Evolutionary conservation across 2,797 vertebrate genomes (phyloP), one percentile per base, ranked within the genome.

Genomic region (Knipowitschia caucasica): DNA sequence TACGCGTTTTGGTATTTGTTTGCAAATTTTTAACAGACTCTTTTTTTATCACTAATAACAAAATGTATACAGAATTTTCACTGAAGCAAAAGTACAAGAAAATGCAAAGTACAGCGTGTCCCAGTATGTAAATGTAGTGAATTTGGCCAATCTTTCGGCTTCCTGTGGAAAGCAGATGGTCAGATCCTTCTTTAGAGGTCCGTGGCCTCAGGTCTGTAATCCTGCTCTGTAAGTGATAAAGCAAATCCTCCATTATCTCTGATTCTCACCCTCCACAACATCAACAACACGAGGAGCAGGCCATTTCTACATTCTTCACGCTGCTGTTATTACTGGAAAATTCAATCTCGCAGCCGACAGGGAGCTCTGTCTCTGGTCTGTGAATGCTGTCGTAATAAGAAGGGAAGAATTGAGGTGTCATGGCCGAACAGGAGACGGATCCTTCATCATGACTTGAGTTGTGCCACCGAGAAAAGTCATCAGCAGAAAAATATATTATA

Each of bases 151-250:
- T 42, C 12, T 7, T 6, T 21, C 15, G 14, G 12, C 40, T 43
- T 8, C 11, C 21, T 43, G 14, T 14, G n/a, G 51, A 56, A 64
- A 64, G 46, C 84, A 82, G 78, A 84, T 85, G 79, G 77, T 45
- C 31, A 73, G 55, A 78, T 78, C 70, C 69, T 39, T 73, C 76
- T 89, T 84, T 78, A 80, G 74, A 81, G 72, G 77, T 80, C 60
- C 75, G 9, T 59, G 71, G 31, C 73, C 63, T 77, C 11, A 9
- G 38, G 42, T 71, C 67, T 78, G 67, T 73, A 87, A 81, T 75
- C 66, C 67, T 46, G 33, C 62, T 74, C 47, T 52, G 43, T 14
- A 54, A 67, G 46, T 51, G 44, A 63, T 78, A 53, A 77, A 68
- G 56, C 31, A 50, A 64, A 69, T 53, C 67, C 56, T 50, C 49